These are phyloP conservation scores for Oophaga sylvatica DNA, from an alignment of 2,797 vertebrate genomes.

Conservation along the genomic window DNA sequence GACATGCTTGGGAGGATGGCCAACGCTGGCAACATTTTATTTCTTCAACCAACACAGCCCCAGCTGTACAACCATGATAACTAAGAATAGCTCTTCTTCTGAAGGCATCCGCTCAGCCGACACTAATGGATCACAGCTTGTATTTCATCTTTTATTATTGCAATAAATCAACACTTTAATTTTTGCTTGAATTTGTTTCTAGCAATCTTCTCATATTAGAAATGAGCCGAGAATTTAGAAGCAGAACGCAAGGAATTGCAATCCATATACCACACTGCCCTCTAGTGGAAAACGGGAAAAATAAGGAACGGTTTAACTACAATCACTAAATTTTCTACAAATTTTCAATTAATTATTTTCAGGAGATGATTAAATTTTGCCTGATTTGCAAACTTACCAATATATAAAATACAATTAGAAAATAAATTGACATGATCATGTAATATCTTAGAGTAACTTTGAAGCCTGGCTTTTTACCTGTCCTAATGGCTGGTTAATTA, in stretches of 20 bases:
- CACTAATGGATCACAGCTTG: slow-evolving; percentile 1
- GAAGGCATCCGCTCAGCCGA: neutral
- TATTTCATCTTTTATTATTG: neutral
- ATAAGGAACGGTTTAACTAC: neutral
- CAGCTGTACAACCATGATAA: neutral
- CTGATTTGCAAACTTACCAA: neutral
- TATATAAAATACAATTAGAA: neutral
- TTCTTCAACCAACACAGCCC: neutral
- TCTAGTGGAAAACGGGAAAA: neutral
- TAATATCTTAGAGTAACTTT: neutral
- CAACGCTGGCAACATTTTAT: neutral
- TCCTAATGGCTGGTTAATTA: neutral
- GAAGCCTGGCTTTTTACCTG: neutral
- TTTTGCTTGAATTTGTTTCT: neutral
- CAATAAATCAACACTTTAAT: neutral
- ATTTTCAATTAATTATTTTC: neutral
- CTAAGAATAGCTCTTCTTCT: neutral
- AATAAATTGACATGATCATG: neutral
- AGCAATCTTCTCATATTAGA: neutral
- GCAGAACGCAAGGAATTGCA: neutral
- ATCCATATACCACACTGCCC: neutral
- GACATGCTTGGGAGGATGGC: neutral
- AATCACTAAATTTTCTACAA: neutral
- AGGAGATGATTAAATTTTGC: neutral
- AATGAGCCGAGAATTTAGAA: neutral